phyloP scores from a whole-genome alignment of 2,113 vertebrate species.

The Erpornis zantholeuca region DNA sequence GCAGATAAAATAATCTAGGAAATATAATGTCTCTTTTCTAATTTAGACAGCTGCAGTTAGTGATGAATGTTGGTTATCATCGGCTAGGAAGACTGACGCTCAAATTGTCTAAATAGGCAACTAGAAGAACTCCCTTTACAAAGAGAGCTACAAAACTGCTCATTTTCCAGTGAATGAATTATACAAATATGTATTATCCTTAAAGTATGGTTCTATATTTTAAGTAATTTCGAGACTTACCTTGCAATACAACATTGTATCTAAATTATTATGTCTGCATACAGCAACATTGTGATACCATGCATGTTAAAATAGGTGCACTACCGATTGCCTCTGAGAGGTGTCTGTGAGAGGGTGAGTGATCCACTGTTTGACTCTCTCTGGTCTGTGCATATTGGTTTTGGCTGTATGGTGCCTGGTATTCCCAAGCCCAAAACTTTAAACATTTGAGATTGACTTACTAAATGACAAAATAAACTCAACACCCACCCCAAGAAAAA shows the following conservation, averaged over 20 bases:
- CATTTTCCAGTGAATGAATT: background rate
- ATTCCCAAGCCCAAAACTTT: background rate
- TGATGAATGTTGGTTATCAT: background rate
- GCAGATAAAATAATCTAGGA: background rate
- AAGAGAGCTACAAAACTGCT: background rate
- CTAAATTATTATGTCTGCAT: background rate
- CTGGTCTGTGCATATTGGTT: background rate
- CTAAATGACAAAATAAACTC: background rate
- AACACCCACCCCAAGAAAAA: background rate
- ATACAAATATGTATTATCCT: background rate
- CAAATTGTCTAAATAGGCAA: background rate
- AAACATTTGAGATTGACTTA: background rate
- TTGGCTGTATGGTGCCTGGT: background rate
- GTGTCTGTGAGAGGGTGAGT: background rate
- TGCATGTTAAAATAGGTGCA: background rate
- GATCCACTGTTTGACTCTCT: fast-evolving
- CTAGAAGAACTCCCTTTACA: background rate
- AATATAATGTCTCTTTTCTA: background rate
- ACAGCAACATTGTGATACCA: fast-evolving
- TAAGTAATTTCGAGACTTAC: background rate
- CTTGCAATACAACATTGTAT: background rate
- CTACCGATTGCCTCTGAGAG: background rate
- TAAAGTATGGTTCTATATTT: background rate
- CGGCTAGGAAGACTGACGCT: background rate
- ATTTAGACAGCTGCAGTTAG: background rate